Percentiles rank a stretch among this genome's conserved stretches.
Conservation (phyloP, 2,113 vertebrate species). For the Colaptes auratus region DNA sequence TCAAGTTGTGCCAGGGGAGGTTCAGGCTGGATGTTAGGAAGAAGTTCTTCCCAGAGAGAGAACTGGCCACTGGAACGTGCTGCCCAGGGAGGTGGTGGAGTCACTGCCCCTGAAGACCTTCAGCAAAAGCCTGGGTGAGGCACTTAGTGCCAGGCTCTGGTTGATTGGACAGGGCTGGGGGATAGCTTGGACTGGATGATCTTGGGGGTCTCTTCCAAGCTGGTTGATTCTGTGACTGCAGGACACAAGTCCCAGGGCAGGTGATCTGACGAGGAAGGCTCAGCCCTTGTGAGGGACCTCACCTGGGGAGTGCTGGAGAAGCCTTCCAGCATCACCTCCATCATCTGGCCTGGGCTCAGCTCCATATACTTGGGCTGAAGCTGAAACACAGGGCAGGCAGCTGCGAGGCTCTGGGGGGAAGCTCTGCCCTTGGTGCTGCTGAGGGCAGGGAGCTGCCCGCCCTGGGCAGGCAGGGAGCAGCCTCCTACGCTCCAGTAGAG, state of each 20-base stretch:
- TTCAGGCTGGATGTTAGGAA: no score
- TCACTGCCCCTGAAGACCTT: no score
- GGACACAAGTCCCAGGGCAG: background rate
- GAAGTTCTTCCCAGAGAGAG: no score
- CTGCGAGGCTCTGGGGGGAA: background rate
- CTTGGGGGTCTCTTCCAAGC: no score
- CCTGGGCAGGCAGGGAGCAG: conserved; percentile 22
- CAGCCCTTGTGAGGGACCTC: background rate
- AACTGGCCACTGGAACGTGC: no score
- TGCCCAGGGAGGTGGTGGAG: no score
- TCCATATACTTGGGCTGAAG: conserved; percentile 76
- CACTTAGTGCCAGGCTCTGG: no score
- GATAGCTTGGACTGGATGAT: no score
- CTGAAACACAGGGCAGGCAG: conserved; percentile 71
- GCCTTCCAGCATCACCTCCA: conserved; percentile 79
- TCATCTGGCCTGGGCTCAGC: conserved; percentile 78
- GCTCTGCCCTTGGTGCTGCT: background rate
- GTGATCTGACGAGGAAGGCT: background rate
- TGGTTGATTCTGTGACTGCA: no score
- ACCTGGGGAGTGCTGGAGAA: conserved; percentile 80
- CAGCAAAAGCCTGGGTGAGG: no score
- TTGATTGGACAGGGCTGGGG: no score
- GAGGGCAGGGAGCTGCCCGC: background rate
- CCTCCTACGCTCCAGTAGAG: conserved; percentile 81
- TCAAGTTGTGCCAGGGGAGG: no score